Base-by-base conservation (phyloP, 2,113 vertebrate genomes). In the Pleuronectes platessa region DNA sequence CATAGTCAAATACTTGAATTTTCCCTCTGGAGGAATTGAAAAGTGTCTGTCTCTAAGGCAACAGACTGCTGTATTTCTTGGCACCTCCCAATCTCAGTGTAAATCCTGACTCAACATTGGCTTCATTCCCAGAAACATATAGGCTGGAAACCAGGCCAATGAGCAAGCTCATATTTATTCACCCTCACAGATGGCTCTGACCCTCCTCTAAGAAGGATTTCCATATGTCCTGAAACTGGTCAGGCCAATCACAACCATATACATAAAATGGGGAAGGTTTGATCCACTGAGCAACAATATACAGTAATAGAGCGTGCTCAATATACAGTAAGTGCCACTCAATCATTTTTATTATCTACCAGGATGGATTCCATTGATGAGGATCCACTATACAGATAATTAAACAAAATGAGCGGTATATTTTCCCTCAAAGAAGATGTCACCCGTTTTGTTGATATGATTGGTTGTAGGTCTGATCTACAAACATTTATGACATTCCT, bases 61-160 rank as follows among this genome's bases (percentile, higher is more conserved):
- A 70, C 61, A 69, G 56, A 6, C 64, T 15, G 63, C 67, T 87
- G 76, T 87, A 71, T 85, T 72, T 88, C 68, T 86, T 91, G 87
- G 84, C 87, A 83, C 70, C 5, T 12, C 14, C 8, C 62, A 65
- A 27, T 63, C 76, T 88, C 71, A 68, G 63, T 81, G 74, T 76
- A 84, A 88, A 76, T 90, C 82, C 72, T 83, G 58, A 79, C 84
- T 87, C 79, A 76, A 80, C 60, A 49, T 83, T 92, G 88, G 86
- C 89, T 11, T 24, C 4, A 0, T 47, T 78, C 88, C 83, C 71
- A 42, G 78, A 88, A 89, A 83, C 77, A 81, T 83, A 89, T 20
- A 45, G 37, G n/a, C 40, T 63, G 61, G 37, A 63, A 62, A 21
- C 61, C 35, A 23, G 35, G 17, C 20, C 18, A 62, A 14, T 62